Percentiles rank a stretch among this genome's conserved stretches.
Evolutionary conservation across 2,888 invertebrate genomes (phyloP).

Genomic region (Oscheius sp.): DNA sequence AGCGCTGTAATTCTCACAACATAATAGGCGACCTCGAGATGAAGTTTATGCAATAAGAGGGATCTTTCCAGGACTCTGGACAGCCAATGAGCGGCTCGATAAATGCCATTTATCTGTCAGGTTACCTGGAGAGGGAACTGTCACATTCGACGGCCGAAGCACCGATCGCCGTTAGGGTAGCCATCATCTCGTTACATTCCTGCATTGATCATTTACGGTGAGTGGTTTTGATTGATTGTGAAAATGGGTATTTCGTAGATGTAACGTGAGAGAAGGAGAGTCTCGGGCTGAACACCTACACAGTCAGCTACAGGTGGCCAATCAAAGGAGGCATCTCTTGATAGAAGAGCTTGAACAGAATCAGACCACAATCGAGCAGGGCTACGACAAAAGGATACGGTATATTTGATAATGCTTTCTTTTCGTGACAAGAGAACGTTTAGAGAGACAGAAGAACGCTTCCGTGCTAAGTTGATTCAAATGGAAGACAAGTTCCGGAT

Average conservation of each 20-base stretch:
- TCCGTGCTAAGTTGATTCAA: constrained; percentile 48
- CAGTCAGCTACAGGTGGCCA: constrained; percentile 61
- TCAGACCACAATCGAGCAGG: constrained; percentile 60
- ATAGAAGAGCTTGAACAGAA: constrained; percentile 63
- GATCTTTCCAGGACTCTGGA: constrained; percentile 38
- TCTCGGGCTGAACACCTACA: constrained; percentile 55
- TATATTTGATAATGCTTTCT: constrained; percentile 12
- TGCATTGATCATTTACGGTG: constrained; percentile 58
- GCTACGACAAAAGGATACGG: constrained; percentile 55
- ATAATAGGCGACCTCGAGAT: constrained; percentile 1
- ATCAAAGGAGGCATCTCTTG: constrained; percentile 59
- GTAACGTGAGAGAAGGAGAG: constrained; percentile 32
- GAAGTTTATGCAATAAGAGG: neutral
- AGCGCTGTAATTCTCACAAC: constrained; percentile 20
- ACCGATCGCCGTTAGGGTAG: constrained; percentile 54
- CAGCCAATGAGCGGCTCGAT: constrained; percentile 53
- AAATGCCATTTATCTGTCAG: constrained; percentile 54
- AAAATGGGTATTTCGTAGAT: constrained; percentile 19
- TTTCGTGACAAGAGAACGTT: constrained; percentile 5
- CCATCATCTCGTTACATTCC: constrained; percentile 58
- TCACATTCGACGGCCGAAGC: constrained; percentile 49
- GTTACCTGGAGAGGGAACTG: constrained; percentile 56
- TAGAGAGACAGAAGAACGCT: constrained; percentile 62
- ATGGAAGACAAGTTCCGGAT: constrained; percentile 59
- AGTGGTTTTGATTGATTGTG: neutral